Base-by-base conservation (phyloP, 1,140 invertebrate species). In the Dendroctonus ponderosae region DNA sequence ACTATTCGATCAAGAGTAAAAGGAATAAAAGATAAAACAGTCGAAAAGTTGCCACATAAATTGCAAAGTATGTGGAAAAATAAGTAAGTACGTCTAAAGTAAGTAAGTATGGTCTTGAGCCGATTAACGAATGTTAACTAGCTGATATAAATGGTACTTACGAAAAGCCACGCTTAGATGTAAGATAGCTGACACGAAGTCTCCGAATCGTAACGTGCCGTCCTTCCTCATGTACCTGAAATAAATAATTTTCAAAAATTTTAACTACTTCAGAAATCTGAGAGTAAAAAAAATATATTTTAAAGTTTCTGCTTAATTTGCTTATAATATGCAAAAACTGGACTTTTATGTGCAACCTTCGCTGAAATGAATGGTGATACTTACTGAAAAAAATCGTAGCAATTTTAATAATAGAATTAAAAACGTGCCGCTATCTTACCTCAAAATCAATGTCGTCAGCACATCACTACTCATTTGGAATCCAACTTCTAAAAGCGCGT, bases 181-280 rank as follows among this genome's bases (percentile, higher is more conserved):
- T 67, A 96, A 83, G 75, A 96, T 91, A 42, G 92, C 91, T 5
- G 90, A 92, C 0, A 96, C 93, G 77, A 94, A 96, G 79, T 97
- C 93, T 12, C 93, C 93, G 76, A 96, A 94, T 72, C 93, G 81
- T n/a, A 96, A 81, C 44, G 93, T 95, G 50, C 93, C 93, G 78
- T 97, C 93, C 79, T 95, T 96, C 64, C 93, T 86, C 90, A 96
- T 96, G 72, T 94, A 95, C 46, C 62, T 65, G 50, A 40, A 56
- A 56, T 8, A 15, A 14, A 44, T 9, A 46, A 9, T 11, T 46
- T 2, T 46, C 12, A 46, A 46, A 46, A n/a, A 2, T 3, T 11
- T 46, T 46, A 46, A 46, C 12, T 11, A 46, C 9, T 46, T 46
- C 9, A 46, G 4, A 14, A 11, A 46, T 0, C 44, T 26, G 26